Percentiles rank a stretch among this genome's conserved stretches.
Evolutionary conservation across 2,888 invertebrate species (phyloP).

Genomic region (Sthenelais limicola): DNA sequence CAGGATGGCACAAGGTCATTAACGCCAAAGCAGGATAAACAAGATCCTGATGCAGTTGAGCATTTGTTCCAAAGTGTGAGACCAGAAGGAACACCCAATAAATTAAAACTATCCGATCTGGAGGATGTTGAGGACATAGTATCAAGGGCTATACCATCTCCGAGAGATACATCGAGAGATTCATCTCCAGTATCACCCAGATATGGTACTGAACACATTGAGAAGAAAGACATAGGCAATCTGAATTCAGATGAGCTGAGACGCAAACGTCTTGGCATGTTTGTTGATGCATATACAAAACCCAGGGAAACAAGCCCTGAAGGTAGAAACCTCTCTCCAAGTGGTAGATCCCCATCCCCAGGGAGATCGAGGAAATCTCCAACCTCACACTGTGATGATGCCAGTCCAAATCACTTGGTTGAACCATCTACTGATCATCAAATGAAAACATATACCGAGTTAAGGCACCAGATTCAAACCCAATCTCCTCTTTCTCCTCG

Average conservation of each 20-base stretch:
- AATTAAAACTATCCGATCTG: neutral
- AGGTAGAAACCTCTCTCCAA: neutral
- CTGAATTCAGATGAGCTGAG: constrained; percentile 23
- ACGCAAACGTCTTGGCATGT: constrained; percentile 34
- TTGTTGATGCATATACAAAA: constrained; percentile 35
- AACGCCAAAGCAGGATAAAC: constrained; percentile 3
- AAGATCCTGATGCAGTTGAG: constrained; percentile 16
- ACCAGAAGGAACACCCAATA: neutral
- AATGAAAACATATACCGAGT: constrained; percentile 12
- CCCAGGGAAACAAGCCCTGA: neutral
- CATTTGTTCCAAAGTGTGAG: constrained; percentile 33
- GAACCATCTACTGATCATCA: constrained; percentile 32
- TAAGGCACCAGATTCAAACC: constrained; percentile 18
- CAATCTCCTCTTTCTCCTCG: neutral
- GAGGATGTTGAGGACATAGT: constrained; percentile 26
- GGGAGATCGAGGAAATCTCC: neutral
- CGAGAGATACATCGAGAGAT: neutral
- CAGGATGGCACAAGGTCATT: constrained; percentile 6
- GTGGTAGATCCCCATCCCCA: neutral
- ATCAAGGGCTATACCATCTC: constrained; percentile 22
- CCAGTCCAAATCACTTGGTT: neutral
- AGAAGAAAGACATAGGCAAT: constrained; percentile 5
- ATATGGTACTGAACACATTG: neutral
- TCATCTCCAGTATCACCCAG: neutral
- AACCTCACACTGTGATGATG: neutral